These are phyloP conservation scores for Sylvia atricapilla DNA, from an alignment of 2,113 vertebrate species.

Conservation along the genomic window DNA sequence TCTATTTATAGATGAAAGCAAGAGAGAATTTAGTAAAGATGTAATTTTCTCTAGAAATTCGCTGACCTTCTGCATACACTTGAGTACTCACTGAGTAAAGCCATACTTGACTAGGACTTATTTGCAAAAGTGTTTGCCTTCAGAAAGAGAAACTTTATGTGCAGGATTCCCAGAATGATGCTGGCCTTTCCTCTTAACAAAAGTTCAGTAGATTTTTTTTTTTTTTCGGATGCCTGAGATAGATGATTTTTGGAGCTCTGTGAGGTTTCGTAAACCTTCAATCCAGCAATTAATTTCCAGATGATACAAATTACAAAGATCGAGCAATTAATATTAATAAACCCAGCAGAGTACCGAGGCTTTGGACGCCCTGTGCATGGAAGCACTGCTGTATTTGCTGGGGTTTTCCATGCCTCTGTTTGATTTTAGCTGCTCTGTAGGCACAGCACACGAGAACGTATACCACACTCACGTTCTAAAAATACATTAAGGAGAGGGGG, in stretches of 20 bases:
- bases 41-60: not conserved
- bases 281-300: not conserved
- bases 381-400: not conserved
- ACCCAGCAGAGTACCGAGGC: not conserved
- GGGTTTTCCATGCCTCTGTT: not conserved
- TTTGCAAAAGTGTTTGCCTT: not conserved
- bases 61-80: not conserved
- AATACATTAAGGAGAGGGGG: not conserved
- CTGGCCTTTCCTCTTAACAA: constrained; percentile 41
- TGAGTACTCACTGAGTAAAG: not conserved
- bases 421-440: not conserved
- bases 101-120: not conserved
- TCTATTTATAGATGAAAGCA: not conserved
- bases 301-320: not conserved
- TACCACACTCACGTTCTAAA: not conserved
- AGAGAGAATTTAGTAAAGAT: not conserved
- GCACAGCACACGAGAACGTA: not conserved
- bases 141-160: constrained; percentile 23
- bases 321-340: not conserved
- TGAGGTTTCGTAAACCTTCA: not conserved
- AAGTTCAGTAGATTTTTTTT: constrained; percentile 35
- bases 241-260: not conserved
- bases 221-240: not conserved
- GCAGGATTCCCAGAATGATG: constrained; percentile 33
- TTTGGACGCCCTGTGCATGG: not conserved